Percentiles rank a stretch among this genome's conserved stretches.
phyloP scores from a whole-genome alignment of 2,797 vertebrate species.

The Lates japonicus region DNA sequence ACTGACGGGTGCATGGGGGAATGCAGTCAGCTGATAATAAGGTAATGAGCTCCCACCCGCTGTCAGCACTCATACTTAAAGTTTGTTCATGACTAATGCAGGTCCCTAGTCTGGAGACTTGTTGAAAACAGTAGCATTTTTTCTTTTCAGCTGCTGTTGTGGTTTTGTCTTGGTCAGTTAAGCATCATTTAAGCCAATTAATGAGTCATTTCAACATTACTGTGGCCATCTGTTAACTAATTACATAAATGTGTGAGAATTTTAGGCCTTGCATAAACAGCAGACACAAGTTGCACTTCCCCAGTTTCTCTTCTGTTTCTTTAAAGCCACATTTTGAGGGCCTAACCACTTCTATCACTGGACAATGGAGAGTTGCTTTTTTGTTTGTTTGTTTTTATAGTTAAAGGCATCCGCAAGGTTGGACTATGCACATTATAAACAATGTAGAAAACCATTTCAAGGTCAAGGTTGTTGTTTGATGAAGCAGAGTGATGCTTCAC shows the following conservation, averaged over 20 bases:
- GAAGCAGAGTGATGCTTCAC: too few relatives aligned
- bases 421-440: background rate
- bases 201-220: conserved; percentile 9
- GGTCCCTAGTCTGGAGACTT: background rate
- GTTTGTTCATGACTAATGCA: background rate
- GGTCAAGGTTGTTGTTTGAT: background rate
- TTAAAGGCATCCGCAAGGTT: too few relatives aligned
- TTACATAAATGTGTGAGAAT: background rate
- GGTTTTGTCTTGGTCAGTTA: conserved; percentile 2
- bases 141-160: background rate
- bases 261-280: background rate
- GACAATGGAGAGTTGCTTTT: too few relatives aligned
- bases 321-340: background rate
- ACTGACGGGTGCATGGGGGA: background rate
- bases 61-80: background rate
- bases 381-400: too few relatives aligned
- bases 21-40: background rate
- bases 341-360: too few relatives aligned
- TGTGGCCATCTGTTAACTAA: conserved; percentile 24
- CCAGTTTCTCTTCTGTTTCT: background rate
- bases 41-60: background rate
- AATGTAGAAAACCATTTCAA: background rate
- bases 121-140: background rate
- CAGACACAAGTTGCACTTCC: background rate
- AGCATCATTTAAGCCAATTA: conserved; percentile 7